Evolutionary conservation across 2,888 invertebrate species (phyloP).

Genomic region (Scaptomyza polygonia): DNA sequence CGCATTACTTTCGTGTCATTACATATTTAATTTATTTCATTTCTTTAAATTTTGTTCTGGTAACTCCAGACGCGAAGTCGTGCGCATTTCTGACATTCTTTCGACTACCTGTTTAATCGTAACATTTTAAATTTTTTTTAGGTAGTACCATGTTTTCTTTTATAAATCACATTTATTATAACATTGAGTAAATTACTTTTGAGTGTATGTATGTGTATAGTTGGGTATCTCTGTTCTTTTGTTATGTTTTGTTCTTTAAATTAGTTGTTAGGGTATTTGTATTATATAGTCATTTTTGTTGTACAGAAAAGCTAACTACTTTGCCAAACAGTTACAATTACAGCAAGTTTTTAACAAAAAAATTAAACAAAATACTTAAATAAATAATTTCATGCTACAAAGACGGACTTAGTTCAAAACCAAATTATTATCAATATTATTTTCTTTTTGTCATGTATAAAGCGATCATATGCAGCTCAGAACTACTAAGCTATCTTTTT

Average conservation of each 20-base stretch:
- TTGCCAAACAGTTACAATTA: constrained; percentile 64
- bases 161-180: constrained; percentile 80
- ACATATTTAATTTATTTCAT: constrained; percentile 34
- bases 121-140: constrained; percentile 52
- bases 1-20: constrained; percentile 55
- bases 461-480: constrained; percentile 8
- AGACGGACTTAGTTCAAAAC: constrained; percentile 53
- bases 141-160: constrained; percentile 70
- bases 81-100: constrained; percentile 27
- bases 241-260: constrained; percentile 26
- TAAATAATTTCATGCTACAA: constrained; percentile 71
- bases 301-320: constrained; percentile 62
- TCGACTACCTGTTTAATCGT: constrained; percentile 54
- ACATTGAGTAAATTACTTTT: constrained; percentile 75
- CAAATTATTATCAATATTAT: constrained; percentile 15
- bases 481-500: constrained; percentile 11
- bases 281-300: constrained; percentile 56
- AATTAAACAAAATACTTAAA: constrained; percentile 67
- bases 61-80: constrained; percentile 31
- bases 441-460: constrained; percentile 10
- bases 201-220: constrained; percentile 69
- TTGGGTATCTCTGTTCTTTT: constrained; percentile 45
- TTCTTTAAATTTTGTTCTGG: constrained; percentile 29
- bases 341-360: constrained; percentile 65
- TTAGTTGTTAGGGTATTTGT: constrained; percentile 53